These are phyloP conservation scores for Chascanopsetta lugubris DNA, from an alignment of 2,113 vertebrate genomes.

Conservation along the genomic window DNA sequence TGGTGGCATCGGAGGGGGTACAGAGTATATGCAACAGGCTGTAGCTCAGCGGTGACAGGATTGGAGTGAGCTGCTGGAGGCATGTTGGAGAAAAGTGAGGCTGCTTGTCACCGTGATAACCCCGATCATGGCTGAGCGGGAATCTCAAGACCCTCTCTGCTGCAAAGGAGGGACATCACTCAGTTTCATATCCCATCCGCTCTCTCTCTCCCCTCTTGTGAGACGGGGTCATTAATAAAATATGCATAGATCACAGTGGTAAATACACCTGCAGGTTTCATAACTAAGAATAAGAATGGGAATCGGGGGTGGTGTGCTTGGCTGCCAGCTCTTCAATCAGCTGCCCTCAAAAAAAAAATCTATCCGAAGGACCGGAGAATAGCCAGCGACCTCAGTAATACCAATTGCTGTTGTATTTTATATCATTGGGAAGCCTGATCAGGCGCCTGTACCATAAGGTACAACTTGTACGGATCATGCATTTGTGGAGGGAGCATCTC, in stretches of 20 bases:
- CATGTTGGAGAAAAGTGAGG: slow-evolving; percentile 35
- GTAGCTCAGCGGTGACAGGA: slow-evolving; percentile 56
- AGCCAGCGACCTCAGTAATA: no score
- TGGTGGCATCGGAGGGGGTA: slow-evolving; percentile 9
- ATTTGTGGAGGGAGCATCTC: no score
- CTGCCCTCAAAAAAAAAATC: slow-evolving; percentile 7
- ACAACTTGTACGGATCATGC: no score
- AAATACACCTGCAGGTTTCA: slow-evolving; percentile 40
- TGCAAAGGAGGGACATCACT: slow-evolving; percentile 20
- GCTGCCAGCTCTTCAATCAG: no score
- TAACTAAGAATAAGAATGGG: no score
- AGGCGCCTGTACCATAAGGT: no score
- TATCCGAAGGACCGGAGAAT: no score
- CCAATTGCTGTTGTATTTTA: no score
- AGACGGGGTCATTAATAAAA: slow-evolving; percentile 41
- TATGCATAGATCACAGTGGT: slow-evolving; percentile 24
- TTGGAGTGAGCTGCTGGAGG: slow-evolving; percentile 26
- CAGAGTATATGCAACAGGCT: neutral
- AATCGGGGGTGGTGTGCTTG: no score
- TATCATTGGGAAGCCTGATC: no score
- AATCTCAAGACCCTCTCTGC: slow-evolving; percentile 10
- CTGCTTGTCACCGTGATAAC: slow-evolving; percentile 23
- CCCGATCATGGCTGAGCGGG: slow-evolving; percentile 24
- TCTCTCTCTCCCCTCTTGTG: neutral
- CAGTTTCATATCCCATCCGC: neutral